Evolutionary conservation across 2,113 vertebrate species (phyloP), one percentile per base, ranked within the genome.

Genomic region (Anguilla japonica): DNA sequence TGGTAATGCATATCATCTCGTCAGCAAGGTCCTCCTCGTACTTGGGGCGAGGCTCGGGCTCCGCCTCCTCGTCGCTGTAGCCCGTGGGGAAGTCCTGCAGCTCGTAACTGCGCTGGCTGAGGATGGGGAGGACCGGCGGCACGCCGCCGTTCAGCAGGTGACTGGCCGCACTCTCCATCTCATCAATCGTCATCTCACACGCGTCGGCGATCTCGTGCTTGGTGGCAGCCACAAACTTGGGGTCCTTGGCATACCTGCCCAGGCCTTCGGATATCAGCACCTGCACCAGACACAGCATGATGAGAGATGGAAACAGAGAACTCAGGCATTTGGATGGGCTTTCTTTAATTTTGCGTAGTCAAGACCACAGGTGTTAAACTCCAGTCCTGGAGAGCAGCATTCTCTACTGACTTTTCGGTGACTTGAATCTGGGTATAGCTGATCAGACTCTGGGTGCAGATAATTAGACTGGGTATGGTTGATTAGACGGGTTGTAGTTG

Each of bases 161-260:
- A 89, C 97, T 98, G 81, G 98, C 98, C 0, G 98, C 98, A 2
- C 98, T 99, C 93, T 99, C 98, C 98, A 99, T 99, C 93, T 99
- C 98, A 0, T 99, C 98, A 0, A 99, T 98, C 75, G 97, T 99
- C 94, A 99, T 95, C 92, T 98, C 96, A 85, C 98, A 99, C 26
- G 98, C 98, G 22, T 99, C 98, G 0, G 98, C 98, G 0, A 99
- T 98, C 90, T 99, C 98, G 0, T 98, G 96, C 91, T 98, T 99
- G 16, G 98, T 97, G 0, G 94, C 97, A 0, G 97, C 97, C 83
- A 99, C 98, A 92, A 99, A 99, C 83, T 97, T 98, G 41, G 98
- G 98, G 93, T 99, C 98, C 92, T 96, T 97, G 26, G 98, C 98
- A 0, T 97, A 99, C 88, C 96, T 96, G 85, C 97, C 98, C 83